phyloP scores from a whole-genome alignment of 2,888 invertebrate species.

The Erynnis tages region DNA sequence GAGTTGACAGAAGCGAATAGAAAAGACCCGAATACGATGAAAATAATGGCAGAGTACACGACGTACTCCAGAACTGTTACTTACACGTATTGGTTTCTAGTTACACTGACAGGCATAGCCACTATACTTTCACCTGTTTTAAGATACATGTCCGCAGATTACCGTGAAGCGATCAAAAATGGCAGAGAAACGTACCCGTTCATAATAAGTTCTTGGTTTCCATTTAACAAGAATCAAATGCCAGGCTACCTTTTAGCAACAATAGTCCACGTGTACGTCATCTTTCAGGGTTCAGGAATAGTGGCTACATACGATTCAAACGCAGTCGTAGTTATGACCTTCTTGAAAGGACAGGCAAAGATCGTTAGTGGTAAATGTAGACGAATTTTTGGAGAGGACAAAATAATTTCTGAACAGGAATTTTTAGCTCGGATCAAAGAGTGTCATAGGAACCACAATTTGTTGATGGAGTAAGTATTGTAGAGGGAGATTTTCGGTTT shows the following conservation, averaged over 20 bases:
- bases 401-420: conserved; percentile 29
- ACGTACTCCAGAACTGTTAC: conserved; percentile 51
- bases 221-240: conserved; percentile 53
- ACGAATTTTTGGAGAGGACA: conserved; percentile 42
- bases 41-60: conserved; percentile 46
- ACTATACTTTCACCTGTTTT: conserved; percentile 47
- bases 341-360: conserved; percentile 56
- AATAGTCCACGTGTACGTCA: conserved; percentile 47
- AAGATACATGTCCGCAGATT: conserved; percentile 44
- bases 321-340: conserved; percentile 54
- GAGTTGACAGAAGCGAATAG: conserved; percentile 43
- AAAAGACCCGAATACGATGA: conserved; percentile 34
- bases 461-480: conserved; percentile 53
- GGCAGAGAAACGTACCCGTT: conserved; percentile 51
- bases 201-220: conserved; percentile 61
- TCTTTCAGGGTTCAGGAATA: conserved; percentile 46
- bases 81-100: conserved; percentile 50
- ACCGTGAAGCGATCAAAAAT: conserved; percentile 43
- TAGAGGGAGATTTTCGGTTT: too few species aligned
- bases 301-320: conserved; percentile 54
- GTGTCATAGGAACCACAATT: conserved; percentile 56
- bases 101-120: conserved; percentile 43
- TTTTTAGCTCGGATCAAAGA: conserved; percentile 49
- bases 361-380: conserved; percentile 50
- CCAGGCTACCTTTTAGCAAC: conserved; percentile 52